Base-by-base conservation (phyloP, 2,113 vertebrate species). In the Proteles cristata region DNA sequence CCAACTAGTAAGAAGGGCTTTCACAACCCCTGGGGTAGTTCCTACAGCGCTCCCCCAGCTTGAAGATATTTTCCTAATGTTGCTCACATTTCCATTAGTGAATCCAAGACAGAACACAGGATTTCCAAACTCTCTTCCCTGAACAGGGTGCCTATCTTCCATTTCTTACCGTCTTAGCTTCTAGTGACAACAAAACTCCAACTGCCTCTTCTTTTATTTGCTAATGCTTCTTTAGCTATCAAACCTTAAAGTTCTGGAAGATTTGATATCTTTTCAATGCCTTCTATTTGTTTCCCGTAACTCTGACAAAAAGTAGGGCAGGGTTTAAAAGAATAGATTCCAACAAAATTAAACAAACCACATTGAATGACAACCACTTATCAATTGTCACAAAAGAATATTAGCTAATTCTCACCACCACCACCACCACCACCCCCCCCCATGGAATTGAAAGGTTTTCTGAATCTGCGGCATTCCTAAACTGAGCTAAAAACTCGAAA, bases 161-260 rank as follows among this genome's bases (percentile, higher is more conserved):
- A 1, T 43, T 97, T 89, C 55, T 45, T 74, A 85, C 63, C 58
- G 26, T 69, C 43, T 73, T 4, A 33, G n/a, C 43, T 58, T 76
- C 65, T 65, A 91, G 80, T 23, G 11, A 88, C 77, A 84, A 94
- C 55, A 86, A 93, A 93, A 87, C 55, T 82, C 3, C 50, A 80
- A 80, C 25, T 81, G 66, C 26, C 55, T 73, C 12, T 80, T 63
- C 50, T 80, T 86, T 87, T 11, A 71, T 76, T 87, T 95, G 50
- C 82, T 76, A 71, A 25, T 43, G 93, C n/a, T 83, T 45, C 33
- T 48, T 90, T 73, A 69, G 33, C 90, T 84, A 74, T 23, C 76
- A 88, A 88, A 85, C 2, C 4, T 81, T 81, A 35, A 84, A 79
- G 43, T 14, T 39, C 26, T 81, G 93, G 76, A 80, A 71, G 65